phyloP scores from a whole-genome alignment of 2,797 vertebrate genomes.

The Anguilla obscura region DNA sequence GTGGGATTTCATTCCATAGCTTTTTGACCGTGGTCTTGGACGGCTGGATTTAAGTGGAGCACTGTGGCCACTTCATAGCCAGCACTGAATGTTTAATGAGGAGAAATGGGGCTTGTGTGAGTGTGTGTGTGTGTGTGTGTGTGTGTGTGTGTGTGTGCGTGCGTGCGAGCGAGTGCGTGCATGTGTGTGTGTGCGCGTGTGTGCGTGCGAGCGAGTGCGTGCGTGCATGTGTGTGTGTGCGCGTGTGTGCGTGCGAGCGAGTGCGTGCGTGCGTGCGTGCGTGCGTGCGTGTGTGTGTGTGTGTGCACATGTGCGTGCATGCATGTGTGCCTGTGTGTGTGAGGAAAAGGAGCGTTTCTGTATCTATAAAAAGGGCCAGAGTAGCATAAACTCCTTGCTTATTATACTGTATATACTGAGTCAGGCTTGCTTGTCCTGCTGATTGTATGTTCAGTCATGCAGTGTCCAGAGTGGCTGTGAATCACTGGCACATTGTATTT shows the following conservation, averaged over 20 bases:
- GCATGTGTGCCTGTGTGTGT: background rate
- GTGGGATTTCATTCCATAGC: background rate
- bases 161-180: too few species aligned
- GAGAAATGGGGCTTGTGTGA: background rate
- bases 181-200: background rate
- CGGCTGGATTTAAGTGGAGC: background rate
- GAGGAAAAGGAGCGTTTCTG: background rate
- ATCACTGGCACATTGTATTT: slow-evolving; percentile 58
- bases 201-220: background rate
- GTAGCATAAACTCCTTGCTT: background rate
- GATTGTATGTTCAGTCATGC: slow-evolving; percentile 53
- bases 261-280: too few species aligned
- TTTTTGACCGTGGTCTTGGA: background rate
- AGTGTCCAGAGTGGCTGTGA: slow-evolving; percentile 57
- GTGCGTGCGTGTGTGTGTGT: background rate
- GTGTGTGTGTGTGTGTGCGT: background rate
- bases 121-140: background rate
- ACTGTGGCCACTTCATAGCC: background rate
- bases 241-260: too few species aligned
- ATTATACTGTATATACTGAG: background rate
- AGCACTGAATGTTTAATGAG: background rate
- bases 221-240: background rate
- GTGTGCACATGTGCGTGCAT: background rate
- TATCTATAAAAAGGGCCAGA: background rate
- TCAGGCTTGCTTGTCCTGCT: background rate